These are phyloP conservation scores for Cliona cf. orientalis DNA, from an alignment of 37 sponge, comb jelly and placozoan genomes.

Conservation along the genomic window DNA sequence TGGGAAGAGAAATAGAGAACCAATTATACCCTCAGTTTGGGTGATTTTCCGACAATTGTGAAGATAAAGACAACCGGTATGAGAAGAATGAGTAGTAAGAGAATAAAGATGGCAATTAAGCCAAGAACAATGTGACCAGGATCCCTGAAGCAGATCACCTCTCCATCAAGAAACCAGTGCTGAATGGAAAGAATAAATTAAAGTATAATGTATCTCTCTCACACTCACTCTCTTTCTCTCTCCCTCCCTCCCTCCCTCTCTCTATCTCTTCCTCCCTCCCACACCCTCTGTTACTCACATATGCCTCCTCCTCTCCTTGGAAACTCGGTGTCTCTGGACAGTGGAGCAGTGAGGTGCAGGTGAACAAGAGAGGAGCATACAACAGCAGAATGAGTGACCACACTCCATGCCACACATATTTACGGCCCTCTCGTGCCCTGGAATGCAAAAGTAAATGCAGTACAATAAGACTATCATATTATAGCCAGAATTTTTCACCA, in stretches of 20 bases:
- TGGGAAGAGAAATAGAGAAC: background rate
- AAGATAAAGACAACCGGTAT: slow-evolving; percentile 23
- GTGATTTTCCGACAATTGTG: background rate
- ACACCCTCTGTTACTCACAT: background rate
- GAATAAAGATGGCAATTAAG: slow-evolving; percentile 43
- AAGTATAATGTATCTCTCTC: background rate
- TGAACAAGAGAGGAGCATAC: slow-evolving; percentile 63
- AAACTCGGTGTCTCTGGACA: slow-evolving; percentile 29
- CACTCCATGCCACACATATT: slow-evolving; percentile 50
- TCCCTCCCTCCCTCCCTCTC: background rate
- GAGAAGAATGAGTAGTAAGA: slow-evolving; percentile 13
- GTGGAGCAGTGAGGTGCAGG: slow-evolving; percentile 51
- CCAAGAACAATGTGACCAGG: slow-evolving; percentile 47
- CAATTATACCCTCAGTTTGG: background rate
- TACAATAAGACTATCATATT: too few species aligned
- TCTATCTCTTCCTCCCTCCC: background rate
- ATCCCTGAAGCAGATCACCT: slow-evolving; percentile 46
- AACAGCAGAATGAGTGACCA: slow-evolving; percentile 54
- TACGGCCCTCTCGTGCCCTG: slow-evolving; percentile 27
- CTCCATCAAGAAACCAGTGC: slow-evolving; percentile 72
- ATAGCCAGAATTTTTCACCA: too few species aligned
- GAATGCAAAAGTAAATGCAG: background rate
- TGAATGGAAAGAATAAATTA: background rate
- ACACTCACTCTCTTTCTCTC: background rate
- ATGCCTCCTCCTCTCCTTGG: slow-evolving; percentile 7